Conservation (phyloP, 2,888 invertebrate genomes). For the Rhodophaea formosa region DNA sequence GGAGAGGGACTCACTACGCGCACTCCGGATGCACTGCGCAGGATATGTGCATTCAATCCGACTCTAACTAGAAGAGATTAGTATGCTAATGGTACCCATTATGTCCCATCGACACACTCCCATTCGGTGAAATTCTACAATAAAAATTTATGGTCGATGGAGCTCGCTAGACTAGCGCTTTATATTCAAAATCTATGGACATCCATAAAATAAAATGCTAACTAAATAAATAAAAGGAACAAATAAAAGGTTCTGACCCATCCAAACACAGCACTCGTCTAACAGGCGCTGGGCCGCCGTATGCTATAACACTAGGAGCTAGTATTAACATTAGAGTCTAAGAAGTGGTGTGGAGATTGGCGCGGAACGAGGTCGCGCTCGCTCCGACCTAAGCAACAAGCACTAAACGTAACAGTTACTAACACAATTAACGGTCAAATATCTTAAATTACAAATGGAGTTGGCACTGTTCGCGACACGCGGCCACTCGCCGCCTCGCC, state of each 20-base stretch:
- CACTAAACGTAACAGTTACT: constrained; percentile 72
- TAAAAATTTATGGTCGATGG: constrained; percentile 69
- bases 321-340: constrained; percentile 61
- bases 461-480: constrained; percentile 65
- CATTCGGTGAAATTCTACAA: constrained; percentile 64
- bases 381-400: constrained; percentile 67
- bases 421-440: constrained; percentile 73
- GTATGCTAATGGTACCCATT: constrained; percentile 71
- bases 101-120: constrained; percentile 58
- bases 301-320: constrained; percentile 60
- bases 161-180: constrained; percentile 73
- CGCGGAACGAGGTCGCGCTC: constrained; percentile 49
- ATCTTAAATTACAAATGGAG: constrained; percentile 75
- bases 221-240: constrained; percentile 53
- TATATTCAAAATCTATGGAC: constrained; percentile 67
- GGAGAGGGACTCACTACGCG: constrained; percentile 65
- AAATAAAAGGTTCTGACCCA: constrained; percentile 70
- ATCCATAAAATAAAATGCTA: constrained; percentile 64
- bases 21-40: constrained; percentile 50
- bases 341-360: constrained; percentile 45
- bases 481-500: constrained; percentile 65
- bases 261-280: constrained; percentile 74
- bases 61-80: constrained; percentile 75
- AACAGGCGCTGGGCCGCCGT: constrained; percentile 51
- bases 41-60: constrained; percentile 57